Percentiles rank a stretch among this genome's conserved stretches.
These are phyloP conservation scores for Rhinoptilus africanus DNA, from an alignment of 2,113 vertebrate genomes.

Conservation along the genomic window DNA sequence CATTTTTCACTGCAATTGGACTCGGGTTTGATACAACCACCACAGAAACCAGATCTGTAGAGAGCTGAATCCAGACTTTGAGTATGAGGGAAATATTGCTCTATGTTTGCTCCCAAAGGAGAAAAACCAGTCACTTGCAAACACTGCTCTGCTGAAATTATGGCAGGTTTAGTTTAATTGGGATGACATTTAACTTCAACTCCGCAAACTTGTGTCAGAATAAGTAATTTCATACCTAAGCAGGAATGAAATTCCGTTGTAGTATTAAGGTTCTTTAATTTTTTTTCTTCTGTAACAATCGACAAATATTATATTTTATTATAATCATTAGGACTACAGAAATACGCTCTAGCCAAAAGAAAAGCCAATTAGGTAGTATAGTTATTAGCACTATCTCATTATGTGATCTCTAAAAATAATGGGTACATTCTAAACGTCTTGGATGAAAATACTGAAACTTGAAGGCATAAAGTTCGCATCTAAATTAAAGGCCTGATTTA, in stretches of 20 bases:
- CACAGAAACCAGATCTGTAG: neutral
- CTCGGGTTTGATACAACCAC: neutral
- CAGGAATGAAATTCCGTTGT: neutral
- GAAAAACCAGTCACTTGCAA: neutral
- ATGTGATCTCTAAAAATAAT: slow-evolving; percentile 17
- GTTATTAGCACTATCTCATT: slow-evolving; percentile 21
- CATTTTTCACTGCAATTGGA: neutral
- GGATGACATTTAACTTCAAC: neutral
- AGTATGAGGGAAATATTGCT: neutral
- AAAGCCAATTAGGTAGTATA: neutral
- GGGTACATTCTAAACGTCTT: neutral
- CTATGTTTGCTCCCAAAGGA: neutral
- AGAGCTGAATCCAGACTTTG: neutral
- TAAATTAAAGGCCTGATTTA: slow-evolving; percentile 42
- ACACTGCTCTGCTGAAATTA: neutral
- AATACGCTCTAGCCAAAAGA: neutral
- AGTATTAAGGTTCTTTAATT: neutral
- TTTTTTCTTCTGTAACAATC: neutral
- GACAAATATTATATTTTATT: neutral
- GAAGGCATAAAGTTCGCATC: neutral
- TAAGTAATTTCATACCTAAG: neutral
- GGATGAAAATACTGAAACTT: slow-evolving; percentile 1
- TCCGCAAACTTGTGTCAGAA: neutral
- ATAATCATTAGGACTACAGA: neutral
- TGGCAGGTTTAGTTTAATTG: neutral